A percentile compares a stretch with the other conserved stretches of the same genome.
Conservation (phyloP, 2,797 vertebrate species). For the Macroramphosus scolopax region DNA sequence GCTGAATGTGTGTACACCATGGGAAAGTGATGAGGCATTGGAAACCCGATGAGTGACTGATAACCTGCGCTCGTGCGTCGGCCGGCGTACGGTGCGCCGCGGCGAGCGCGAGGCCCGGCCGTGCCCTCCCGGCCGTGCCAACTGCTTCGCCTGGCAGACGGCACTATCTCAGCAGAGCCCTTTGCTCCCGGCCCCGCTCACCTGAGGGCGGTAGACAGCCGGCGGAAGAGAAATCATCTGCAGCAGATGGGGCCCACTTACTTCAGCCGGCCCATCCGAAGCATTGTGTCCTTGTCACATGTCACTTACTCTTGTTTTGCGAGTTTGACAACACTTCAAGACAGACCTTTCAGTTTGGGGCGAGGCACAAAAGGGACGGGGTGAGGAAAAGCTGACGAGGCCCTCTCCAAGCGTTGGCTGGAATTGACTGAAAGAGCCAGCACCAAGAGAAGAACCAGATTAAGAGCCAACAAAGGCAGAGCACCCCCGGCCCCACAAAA, state of each 20-base stretch:
- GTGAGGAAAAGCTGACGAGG: conserved; percentile 72
- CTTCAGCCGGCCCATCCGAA: conserved; percentile 62
- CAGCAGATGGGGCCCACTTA: conserved; percentile 71
- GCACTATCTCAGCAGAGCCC: conserved; percentile 27
- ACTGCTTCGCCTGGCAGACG: conserved; percentile 53
- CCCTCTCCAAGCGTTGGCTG: conserved; percentile 52
- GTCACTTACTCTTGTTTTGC: conserved; percentile 77
- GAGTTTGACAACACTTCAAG: conserved; percentile 70
- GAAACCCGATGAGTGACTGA: conserved; percentile 67
- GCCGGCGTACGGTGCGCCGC: conserved; percentile 13
- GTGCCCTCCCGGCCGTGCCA: conserved; percentile 50
- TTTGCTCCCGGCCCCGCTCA: conserved; percentile 48
- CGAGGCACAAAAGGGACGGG: conserved; percentile 67
- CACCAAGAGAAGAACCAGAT: conserved; percentile 72
- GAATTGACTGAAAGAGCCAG: conserved; percentile 67
- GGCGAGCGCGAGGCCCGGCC: conserved; percentile 17
- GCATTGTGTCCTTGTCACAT: conserved; percentile 78
- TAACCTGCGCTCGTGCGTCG: conserved; percentile 57
- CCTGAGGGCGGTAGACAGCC: conserved; percentile 64
- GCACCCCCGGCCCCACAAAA: conserved; percentile 44
- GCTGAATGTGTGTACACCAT: conserved; percentile 40
- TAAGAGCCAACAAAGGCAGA: conserved; percentile 74
- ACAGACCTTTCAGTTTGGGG: conserved; percentile 62
- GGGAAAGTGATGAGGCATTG: conserved; percentile 66
- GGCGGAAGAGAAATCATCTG: conserved; percentile 67